A percentile compares a stretch with the other conserved stretches of the same genome.
Conservation (phyloP, 2,113 vertebrate genomes). For the Aplodontia rufa region DNA sequence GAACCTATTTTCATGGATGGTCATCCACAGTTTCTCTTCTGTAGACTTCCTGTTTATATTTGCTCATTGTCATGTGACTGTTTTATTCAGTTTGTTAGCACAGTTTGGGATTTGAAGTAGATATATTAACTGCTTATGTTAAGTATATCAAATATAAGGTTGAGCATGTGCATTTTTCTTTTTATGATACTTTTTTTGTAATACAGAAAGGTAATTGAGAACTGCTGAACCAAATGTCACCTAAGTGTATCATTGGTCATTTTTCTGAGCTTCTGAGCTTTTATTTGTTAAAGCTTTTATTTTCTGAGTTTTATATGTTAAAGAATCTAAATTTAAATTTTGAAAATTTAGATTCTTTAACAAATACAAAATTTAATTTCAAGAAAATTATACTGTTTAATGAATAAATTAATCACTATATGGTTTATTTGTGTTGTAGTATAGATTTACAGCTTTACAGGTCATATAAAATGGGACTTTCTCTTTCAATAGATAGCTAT, state of each 20-base stretch:
- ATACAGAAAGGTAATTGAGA: background rate
- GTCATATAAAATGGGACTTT: background rate
- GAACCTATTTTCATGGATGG: background rate
- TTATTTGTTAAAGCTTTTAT: too few species aligned
- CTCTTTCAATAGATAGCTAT: background rate
- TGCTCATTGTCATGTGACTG: background rate
- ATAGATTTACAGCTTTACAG: background rate
- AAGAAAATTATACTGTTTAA: too few species aligned
- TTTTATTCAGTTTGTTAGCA: background rate
- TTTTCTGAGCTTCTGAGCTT: background rate
- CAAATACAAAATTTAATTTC: background rate
- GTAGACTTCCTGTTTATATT: background rate
- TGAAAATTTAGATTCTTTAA: background rate
- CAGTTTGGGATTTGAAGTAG: background rate
- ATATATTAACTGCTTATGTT: background rate
- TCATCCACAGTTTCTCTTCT: conserved; percentile 12
- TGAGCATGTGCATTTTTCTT: background rate
- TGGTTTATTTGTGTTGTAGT: too few species aligned
- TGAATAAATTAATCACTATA: too few species aligned
- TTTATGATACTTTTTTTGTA: background rate
- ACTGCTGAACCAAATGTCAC: background rate
- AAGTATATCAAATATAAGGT: background rate
- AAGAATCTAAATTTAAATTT: too few species aligned
- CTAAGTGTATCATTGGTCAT: background rate
- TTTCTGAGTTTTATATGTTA: too few species aligned